Conservation (phyloP, 2,113 vertebrate species). For the Anser brachyrhynchus region DNA sequence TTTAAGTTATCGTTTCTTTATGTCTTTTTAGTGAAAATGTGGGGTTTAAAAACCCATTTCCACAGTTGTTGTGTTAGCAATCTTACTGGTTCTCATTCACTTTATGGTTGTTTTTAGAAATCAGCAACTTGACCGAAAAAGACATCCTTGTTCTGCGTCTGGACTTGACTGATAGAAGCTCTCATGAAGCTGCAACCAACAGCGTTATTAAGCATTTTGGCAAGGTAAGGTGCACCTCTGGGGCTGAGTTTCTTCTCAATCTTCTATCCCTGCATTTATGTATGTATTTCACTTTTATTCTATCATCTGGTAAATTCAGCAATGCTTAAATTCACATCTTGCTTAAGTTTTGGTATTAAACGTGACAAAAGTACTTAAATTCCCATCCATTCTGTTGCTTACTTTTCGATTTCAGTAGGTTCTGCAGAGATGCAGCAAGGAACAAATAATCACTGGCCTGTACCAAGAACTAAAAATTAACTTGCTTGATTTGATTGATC, state of each 20-base stretch:
- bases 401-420: neutral
- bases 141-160: slow-evolving; percentile 91
- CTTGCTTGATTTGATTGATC: neutral
- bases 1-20: neutral
- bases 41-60: neutral
- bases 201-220: slow-evolving; percentile 87
- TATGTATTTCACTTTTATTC: neutral
- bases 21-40: neutral
- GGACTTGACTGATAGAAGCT: slow-evolving; percentile 84
- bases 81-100: neutral
- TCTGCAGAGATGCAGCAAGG: neutral
- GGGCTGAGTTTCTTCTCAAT: neutral
- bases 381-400: neutral
- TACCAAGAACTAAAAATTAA: neutral
- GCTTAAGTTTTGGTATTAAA: neutral
- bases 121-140: slow-evolving; percentile 79
- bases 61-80: neutral
- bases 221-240: slow-evolving; percentile 75
- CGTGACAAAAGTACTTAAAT: neutral
- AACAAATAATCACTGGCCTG: neutral
- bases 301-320: neutral
- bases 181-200: slow-evolving; percentile 84
- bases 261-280: neutral
- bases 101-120: slow-evolving; percentile 74
- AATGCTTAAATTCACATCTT: neutral